phyloP scores from a whole-genome alignment of 2,888 invertebrate species.

The Epirrhoe tristata region DNA sequence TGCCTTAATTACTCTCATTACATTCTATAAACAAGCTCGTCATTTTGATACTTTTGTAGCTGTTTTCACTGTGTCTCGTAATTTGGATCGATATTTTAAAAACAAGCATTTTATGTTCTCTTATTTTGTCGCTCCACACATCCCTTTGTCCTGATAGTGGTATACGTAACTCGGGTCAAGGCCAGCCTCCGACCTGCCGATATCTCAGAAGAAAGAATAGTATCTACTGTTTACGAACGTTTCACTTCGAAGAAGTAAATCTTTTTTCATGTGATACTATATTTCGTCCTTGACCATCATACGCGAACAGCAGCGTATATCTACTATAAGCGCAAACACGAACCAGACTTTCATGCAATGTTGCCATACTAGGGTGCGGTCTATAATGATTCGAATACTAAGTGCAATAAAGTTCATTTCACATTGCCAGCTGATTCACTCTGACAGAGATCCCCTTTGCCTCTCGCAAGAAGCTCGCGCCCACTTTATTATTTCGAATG shows the following conservation, averaged over 20 bases:
- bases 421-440: conserved; percentile 1
- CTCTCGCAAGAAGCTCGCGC: conserved; percentile 28
- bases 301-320: too few species aligned
- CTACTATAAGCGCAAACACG: not conserved
- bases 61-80: too few species aligned
- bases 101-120: not conserved
- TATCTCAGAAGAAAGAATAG: conserved; percentile 7
- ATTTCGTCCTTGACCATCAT: too few species aligned
- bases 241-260: not conserved
- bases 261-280: too few species aligned
- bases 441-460: conserved; percentile 9
- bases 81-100: too few species aligned
- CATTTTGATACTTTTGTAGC: too few species aligned
- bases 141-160: conserved; percentile 16
- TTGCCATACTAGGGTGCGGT: not conserved
- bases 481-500: conserved; percentile 37
- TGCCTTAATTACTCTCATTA: too few species aligned
- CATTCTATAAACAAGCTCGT: too few species aligned
- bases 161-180: conserved; percentile 28
- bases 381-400: not conserved
- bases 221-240: not conserved
- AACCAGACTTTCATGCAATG: too few species aligned
- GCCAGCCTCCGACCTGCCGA: conserved; percentile 11
- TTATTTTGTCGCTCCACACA: conserved; percentile 4
- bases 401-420: conserved; percentile 10